Conservation (phyloP, 2,888 invertebrate species). For the Drosophila meridiana region DNA sequence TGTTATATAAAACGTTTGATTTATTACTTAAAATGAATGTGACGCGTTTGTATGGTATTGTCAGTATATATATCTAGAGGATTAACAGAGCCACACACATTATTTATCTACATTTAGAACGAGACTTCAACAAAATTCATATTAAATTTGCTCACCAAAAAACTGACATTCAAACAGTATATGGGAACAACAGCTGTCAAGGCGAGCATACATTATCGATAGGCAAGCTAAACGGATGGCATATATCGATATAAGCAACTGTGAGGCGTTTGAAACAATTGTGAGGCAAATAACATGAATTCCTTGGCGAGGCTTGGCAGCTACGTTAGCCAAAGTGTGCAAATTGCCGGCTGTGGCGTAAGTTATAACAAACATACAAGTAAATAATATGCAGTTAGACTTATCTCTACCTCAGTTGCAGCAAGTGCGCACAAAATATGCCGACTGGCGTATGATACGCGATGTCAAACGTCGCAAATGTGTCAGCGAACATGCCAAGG, state of each 20-base stretch:
- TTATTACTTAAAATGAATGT: slow-evolving; percentile 60
- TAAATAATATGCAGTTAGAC: neutral
- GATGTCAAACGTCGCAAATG: slow-evolving; percentile 93
- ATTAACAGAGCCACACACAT: slow-evolving; percentile 1
- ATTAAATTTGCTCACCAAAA: slow-evolving; percentile 37
- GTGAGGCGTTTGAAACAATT: neutral
- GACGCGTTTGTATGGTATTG: neutral
- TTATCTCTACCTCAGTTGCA: slow-evolving; percentile 86
- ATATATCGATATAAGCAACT: slow-evolving; percentile 21
- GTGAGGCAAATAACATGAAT: slow-evolving; percentile 66
- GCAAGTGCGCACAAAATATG: slow-evolving; percentile 91
- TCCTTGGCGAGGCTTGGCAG: slow-evolving; percentile 67
- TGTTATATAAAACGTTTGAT: slow-evolving; percentile 69
- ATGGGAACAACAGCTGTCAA: slow-evolving; percentile 49
- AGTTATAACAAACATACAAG: slow-evolving; percentile 34
- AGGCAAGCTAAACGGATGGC: neutral
- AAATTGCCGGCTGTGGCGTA: slow-evolving; percentile 81
- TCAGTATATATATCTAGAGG: slow-evolving; percentile 6
- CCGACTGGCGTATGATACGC: slow-evolving; percentile 93
- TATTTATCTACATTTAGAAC: slow-evolving; percentile 8
- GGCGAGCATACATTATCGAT: slow-evolving; percentile 22
- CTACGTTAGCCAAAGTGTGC: slow-evolving; percentile 75
- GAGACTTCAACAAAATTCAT: slow-evolving; percentile 8
- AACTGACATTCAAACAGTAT: slow-evolving; percentile 43
- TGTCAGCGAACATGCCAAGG: slow-evolving; percentile 90